These are phyloP conservation scores for Harpalus rubripes DNA, from an alignment of 2,888 invertebrate species.

Conservation along the genomic window DNA sequence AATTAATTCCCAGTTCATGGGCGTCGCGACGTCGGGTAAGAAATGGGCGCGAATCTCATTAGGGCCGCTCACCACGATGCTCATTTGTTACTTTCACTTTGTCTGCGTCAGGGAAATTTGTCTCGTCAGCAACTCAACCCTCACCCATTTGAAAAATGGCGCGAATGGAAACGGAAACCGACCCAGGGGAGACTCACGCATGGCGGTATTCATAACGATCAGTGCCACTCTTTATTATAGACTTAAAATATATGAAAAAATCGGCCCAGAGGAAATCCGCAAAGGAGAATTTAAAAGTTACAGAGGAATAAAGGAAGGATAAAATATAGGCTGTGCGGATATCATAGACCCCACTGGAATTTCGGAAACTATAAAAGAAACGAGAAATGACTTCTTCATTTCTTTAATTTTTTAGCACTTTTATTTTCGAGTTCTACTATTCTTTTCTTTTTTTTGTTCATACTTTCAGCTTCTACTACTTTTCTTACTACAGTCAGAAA, in stretches of 20 bases:
- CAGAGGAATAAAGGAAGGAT: too few species aligned
- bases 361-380: too few species aligned
- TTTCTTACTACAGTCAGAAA: too few species aligned
- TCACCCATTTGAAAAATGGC: constrained; percentile 38
- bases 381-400: too few species aligned
- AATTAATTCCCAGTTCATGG: constrained; percentile 14
- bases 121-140: constrained; percentile 29
- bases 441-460: too few species aligned
- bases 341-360: too few species aligned
- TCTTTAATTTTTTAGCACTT: too few species aligned
- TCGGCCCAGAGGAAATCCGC: not conserved
- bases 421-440: too few species aligned
- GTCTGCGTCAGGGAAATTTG: constrained; percentile 29
- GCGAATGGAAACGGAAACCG: not conserved
- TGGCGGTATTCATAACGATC: not conserved
- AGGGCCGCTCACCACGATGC: constrained; percentile 15
- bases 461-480: too few species aligned
- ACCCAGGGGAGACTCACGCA: constrained; percentile 19
- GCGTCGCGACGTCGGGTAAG: not conserved
- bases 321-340: too few species aligned
- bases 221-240: not conserved
- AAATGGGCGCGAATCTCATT: constrained; percentile 56
- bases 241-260: not conserved
- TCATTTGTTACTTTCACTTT: constrained; percentile 55
- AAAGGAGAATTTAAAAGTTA: not conserved